Percentiles rank a stretch among this genome's conserved stretches.
Evolutionary conservation across 2,797 vertebrate species (phyloP).

Genomic region (Cichlasoma orientale): DNA sequence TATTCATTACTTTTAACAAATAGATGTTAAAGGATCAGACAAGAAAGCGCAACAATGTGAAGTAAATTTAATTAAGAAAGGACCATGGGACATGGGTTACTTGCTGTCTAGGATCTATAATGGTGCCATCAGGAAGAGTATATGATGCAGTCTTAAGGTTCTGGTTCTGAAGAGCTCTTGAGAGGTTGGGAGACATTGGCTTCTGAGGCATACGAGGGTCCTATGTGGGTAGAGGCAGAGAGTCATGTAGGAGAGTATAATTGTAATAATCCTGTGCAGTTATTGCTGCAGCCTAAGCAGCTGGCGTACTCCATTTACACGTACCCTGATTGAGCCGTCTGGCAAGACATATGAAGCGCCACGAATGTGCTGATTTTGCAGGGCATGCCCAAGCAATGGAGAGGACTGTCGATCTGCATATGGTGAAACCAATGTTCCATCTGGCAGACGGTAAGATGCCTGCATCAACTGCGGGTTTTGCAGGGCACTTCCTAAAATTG

Average conservation of each 20-base stretch:
- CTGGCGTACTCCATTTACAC: slow-evolving; percentile 6
- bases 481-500: slow-evolving; percentile 68
- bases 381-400: slow-evolving; percentile 69
- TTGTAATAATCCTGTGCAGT: neutral
- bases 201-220: slow-evolving; percentile 66
- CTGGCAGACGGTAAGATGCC: slow-evolving; percentile 68
- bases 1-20: neutral
- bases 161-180: slow-evolving; percentile 78
- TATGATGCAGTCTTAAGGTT: slow-evolving; percentile 74
- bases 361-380: slow-evolving; percentile 77
- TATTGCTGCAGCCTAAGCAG: neutral
- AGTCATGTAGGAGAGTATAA: neutral
- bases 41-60: neutral
- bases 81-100: slow-evolving; percentile 52
- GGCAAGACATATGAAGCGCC: slow-evolving; percentile 72
- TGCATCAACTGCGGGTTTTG: slow-evolving; percentile 71
- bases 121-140: slow-evolving; percentile 77
- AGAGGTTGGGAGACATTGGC: slow-evolving; percentile 75
- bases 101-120: slow-evolving; percentile 69
- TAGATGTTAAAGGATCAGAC: neutral
- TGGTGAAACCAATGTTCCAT: slow-evolving; percentile 68
- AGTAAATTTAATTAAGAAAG: neutral
- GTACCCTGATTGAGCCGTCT: slow-evolving; percentile 74
- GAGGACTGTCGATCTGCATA: slow-evolving; percentile 58
- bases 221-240: slow-evolving; percentile 18